A percentile compares a stretch with the other conserved stretches of the same genome.
Conservation (phyloP, 1,140 invertebrate genomes). For the Dendroctonus valens region DNA sequence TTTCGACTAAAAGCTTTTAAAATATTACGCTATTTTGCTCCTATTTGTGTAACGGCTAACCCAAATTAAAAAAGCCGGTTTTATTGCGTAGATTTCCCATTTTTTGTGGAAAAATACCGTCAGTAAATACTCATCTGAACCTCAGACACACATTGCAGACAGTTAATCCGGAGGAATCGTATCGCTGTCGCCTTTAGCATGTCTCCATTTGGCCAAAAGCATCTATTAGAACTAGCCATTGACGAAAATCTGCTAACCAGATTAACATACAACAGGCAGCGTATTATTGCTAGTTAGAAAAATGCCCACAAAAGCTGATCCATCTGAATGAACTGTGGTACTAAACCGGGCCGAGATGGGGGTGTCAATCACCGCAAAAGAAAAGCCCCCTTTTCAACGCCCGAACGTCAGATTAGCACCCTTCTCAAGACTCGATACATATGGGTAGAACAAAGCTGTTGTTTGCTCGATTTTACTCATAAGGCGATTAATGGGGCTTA, state of each 20-base stretch:
- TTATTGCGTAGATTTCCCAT: too few relatives aligned
- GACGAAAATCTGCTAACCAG: conserved; percentile 5
- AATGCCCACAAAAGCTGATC: conserved; percentile 23
- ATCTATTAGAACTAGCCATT: neutral
- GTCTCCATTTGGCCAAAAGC: too few relatives aligned
- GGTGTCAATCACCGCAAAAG: conserved; percentile 27
- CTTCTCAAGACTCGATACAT: conserved; percentile 27
- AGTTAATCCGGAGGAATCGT: too few relatives aligned
- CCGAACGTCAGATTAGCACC: conserved; percentile 29
- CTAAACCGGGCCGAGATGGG: conserved; percentile 18
- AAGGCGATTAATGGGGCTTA: conserved; percentile 23
- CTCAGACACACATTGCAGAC: too few relatives aligned
- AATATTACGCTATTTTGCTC: too few relatives aligned
- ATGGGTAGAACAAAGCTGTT: conserved; percentile 23
- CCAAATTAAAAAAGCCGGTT: too few relatives aligned
- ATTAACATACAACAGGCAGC: conserved; percentile 37
- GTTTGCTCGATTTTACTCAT: conserved; percentile 28
- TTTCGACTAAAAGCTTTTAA: too few relatives aligned
- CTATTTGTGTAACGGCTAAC: too few relatives aligned
- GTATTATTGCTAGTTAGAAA: conserved; percentile 8
- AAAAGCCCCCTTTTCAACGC: conserved; percentile 30
- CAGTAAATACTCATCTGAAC: too few relatives aligned
- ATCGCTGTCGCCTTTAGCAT: too few relatives aligned
- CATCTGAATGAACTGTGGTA: conserved; percentile 20
- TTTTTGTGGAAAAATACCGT: too few relatives aligned